Base-by-base conservation (phyloP, 1,140 invertebrate species). In the Pogonomyrmex barbatus region DNA sequence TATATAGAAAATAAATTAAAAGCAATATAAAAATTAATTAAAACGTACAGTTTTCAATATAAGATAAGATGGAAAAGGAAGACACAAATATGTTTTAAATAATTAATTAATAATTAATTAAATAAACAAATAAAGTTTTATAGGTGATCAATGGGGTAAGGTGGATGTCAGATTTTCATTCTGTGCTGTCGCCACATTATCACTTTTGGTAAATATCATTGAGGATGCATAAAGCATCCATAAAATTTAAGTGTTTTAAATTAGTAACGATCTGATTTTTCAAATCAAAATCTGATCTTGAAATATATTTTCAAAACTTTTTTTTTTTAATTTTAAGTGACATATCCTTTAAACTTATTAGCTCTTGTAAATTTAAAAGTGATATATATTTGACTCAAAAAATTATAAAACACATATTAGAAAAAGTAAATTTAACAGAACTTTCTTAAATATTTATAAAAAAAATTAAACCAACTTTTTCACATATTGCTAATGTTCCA, bases 101-200 rank as follows among this genome's bases (percentile, higher is more conserved):
- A n/a, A n/a, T n/a, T n/a, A n/a, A n/a, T n/a, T n/a, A n/a, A n/a
- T n/a, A n/a, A n/a, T n/a, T n/a, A n/a, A n/a, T n/a, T n/a, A n/a
- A n/a, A n/a, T n/a, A n/a, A n/a, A n/a, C n/a, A n/a, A n/a, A n/a
- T n/a, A n/a, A 33, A 99, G 98, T 94, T 99, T 99, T 95, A 97
- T 95, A 93, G 99, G 99, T 60, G 99, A 99, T 94, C 98, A 98
- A 94, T 99, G 99, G 98, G 99, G 99, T 62, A 99, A 99, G 96
- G 96, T 99, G 2, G 99, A 99, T 94, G 99, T 98, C 2, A 96
- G 99, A 89, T 99, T 99, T 95, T 98, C 99, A 24, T 99, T 99
- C 94, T 99, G 99, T 96, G 98, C 98, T 63, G 97, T 99, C 17
- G 97, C n/a, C n/a, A n/a, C n/a, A n/a, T n/a, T n/a, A n/a, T n/a